These are phyloP conservation scores for Atherix ibis DNA, from an alignment of 2,888 invertebrate species.

Conservation along the genomic window DNA sequence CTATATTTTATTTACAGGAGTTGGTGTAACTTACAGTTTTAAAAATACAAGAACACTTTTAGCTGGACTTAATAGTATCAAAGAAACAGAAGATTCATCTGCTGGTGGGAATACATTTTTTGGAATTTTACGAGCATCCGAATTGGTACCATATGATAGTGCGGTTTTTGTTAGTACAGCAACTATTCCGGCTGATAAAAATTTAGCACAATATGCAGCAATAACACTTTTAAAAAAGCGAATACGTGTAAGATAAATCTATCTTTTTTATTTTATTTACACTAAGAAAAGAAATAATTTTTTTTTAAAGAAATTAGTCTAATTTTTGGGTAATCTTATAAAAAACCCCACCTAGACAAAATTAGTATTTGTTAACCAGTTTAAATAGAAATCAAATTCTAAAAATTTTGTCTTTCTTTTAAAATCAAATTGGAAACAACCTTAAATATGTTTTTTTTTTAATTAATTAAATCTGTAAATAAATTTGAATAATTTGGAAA, in stretches of 20 bases:
- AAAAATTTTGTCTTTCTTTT: constrained; percentile 3
- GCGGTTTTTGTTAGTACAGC: constrained; percentile 46
- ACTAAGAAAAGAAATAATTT: not conserved
- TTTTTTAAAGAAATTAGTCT: not conserved
- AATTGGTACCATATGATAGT: constrained; percentile 44
- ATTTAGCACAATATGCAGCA: constrained; percentile 32
- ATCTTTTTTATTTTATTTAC: not conserved
- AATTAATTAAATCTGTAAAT: no score
- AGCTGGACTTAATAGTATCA: constrained; percentile 29
- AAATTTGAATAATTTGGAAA: no score
- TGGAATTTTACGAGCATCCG: constrained; percentile 42
- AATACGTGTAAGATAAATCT: constrained; percentile 27
- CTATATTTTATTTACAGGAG: constrained; percentile 17
- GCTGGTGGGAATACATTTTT: constrained; percentile 39
- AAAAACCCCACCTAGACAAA: no score
- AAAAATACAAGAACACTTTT: constrained; percentile 30
- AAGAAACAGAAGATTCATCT: constrained; percentile 18
- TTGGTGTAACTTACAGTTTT: constrained; percentile 28
- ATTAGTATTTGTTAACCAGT: no score
- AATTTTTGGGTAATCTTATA: no score
- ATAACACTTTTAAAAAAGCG: constrained; percentile 32
- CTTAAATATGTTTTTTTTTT: no score
- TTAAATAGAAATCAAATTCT: not conserved
- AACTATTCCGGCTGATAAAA: constrained; percentile 37
- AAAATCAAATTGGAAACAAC: no score